phyloP scores from a whole-genome alignment of 2,113 vertebrate genomes.

The Entelurus aequoreus region DNA sequence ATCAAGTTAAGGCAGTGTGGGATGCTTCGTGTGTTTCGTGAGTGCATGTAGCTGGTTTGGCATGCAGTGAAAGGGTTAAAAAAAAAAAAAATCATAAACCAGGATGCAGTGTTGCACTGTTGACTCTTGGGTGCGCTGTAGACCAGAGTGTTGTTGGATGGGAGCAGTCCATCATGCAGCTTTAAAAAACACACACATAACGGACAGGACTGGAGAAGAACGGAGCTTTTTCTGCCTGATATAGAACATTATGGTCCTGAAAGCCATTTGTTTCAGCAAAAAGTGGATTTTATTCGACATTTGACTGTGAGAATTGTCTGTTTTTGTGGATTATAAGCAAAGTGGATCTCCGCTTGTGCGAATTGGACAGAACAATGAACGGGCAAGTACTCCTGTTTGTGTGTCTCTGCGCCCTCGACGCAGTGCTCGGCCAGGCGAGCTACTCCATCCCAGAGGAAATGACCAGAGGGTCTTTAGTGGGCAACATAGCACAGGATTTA shows the following conservation, averaged over 20 bases:
- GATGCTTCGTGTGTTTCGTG: too few relatives aligned
- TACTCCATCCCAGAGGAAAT: conserved; percentile 17
- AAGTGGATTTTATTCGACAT: background rate
- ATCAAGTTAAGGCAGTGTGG: too few relatives aligned
- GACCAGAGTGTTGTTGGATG: background rate
- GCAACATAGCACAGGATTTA: conserved; percentile 10
- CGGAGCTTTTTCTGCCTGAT: background rate
- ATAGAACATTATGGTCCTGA: background rate
- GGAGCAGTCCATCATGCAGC: background rate
- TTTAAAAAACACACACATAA: background rate
- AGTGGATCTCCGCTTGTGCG: background rate
- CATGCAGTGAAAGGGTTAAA: background rate
- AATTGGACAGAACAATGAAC: conserved; percentile 12
- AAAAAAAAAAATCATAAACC: conserved; percentile 15
- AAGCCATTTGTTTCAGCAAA: background rate
- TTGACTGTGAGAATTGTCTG: background rate
- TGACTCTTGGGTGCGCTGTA: conserved; percentile 9
- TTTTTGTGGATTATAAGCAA: background rate
- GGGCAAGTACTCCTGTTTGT: conserved; percentile 12
- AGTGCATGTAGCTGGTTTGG: background rate
- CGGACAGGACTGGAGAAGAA: background rate
- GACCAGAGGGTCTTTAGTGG: conserved; percentile 9
- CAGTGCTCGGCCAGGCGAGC: conserved; percentile 9
- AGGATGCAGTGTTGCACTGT: background rate
- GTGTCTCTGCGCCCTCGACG: conserved; percentile 1